Base-by-base conservation (phyloP, 2,888 invertebrate species). In the Drosophila anomelani region DNA sequence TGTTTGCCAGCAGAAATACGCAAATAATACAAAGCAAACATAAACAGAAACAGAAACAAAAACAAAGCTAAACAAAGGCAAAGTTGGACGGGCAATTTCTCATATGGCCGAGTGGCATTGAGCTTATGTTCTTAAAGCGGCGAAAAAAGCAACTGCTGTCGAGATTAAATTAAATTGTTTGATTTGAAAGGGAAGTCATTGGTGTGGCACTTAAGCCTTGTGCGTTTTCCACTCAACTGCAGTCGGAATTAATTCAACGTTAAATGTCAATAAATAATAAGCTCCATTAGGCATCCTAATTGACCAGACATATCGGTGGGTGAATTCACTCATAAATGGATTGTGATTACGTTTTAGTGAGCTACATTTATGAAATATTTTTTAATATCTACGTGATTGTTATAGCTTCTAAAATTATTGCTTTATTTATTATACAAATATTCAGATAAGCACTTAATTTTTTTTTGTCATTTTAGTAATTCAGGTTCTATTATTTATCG, bases 1-100 rank as follows among this genome's bases (percentile, higher is more conserved):
- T 68, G 55, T 68, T 47, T 68, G 46, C 71, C 57, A 68, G 55
- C 64, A 63, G 43, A 55, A 75, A 63, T 32, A 68, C 39, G 68
- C 67, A 67, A 70, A 72, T 58, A 75, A 73, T 63, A 55, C 43
- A 63, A 71, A 71, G 46, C 39, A 61, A 56, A 68, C 17, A 43
- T 29, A 58, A 62, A 36, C 60, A 70, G 39, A 39, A 66, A 66
- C 39, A 46, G 34, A 69, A 70, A 57, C 70, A 68, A 56, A 68
- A 68, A 57, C 68, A 57, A 7, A 57, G 51, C 71, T n/a, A 71
- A 70, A 71, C 72, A 69, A 71, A 43, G 49, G 13, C 15, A 58
- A 71, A 69, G 58, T 70, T 57, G 32, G 41, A 15, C 32, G 47
- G 10, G 36, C 36, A 38, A 46, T 38, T 54, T 54, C 38, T 41